Conservation (phyloP, 2,888 invertebrate species). For the Steinernema carpocapsae region DNA sequence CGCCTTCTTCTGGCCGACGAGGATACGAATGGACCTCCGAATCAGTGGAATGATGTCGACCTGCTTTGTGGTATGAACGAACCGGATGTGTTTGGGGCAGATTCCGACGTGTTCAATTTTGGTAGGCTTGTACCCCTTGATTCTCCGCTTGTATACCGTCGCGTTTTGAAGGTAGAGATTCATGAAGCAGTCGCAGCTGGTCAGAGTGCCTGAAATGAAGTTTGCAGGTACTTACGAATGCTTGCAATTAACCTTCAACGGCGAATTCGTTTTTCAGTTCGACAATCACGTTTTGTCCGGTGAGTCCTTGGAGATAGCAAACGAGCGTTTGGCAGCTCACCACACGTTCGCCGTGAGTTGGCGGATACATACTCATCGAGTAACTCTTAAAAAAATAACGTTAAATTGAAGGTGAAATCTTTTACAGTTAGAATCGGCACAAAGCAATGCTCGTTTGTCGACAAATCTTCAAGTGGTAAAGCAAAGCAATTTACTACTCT, state of each 20-base stretch:
- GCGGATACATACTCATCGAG: neutral
- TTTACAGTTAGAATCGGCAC: neutral
- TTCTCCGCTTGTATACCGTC: slow-evolving; percentile 4
- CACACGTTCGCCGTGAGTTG: neutral
- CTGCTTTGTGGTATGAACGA: neutral
- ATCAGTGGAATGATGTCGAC: neutral
- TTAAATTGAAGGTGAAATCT: no score
- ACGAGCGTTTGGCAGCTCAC: slow-evolving; percentile 18
- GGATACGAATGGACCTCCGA: neutral
- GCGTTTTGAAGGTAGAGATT: neutral
- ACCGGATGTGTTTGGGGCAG: neutral
- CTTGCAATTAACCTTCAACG: neutral
- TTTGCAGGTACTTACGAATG: neutral
- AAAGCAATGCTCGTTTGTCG: neutral
- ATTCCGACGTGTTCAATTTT: neutral
- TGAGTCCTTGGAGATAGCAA: slow-evolving; percentile 19
- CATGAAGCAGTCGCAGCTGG: slow-evolving; percentile 22
- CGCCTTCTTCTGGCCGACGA: neutral
- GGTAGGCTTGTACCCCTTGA: slow-evolving; percentile 1
- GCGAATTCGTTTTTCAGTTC: slow-evolving; percentile 20
- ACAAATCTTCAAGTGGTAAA: neutral
- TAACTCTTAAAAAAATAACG: neutral
- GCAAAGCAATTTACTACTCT: neutral
- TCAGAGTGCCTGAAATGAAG: neutral
- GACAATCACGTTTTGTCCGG: slow-evolving; percentile 4